Base-by-base conservation (phyloP, 2,888 invertebrate genomes). In the Caenorhabditis doughertyi region DNA sequence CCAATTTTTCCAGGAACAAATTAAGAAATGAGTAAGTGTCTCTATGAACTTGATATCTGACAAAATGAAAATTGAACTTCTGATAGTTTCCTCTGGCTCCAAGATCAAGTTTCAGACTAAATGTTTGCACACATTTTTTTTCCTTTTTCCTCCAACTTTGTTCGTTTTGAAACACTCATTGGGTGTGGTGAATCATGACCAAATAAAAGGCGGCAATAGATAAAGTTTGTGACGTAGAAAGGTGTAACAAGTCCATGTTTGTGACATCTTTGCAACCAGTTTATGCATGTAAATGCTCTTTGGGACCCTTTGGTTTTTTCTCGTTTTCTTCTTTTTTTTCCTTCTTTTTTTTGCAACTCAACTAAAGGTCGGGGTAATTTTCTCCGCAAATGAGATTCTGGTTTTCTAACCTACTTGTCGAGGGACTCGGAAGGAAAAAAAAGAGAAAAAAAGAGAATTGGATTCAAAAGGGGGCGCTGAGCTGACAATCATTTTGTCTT, bases 141-240 rank as follows among this genome's bases (percentile, higher is more conserved):
- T 51, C 25, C 25, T 35, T 29, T 29, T 11, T 53, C 21, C 21
- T 65, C 47, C n/a, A n/a, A 58, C 44, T 51, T 27, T 64, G 64
- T 67, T 67, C 53, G 13, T 39, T 72, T 51, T 32, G 58, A 60
- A 35, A 51, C 51, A 62, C 35, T 62, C 60, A 70, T 47, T 53
- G 70, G 51, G 60, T 58, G 49, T 35, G 35, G 51, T 76, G 67
- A 76, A 76, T 76, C 76, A 76, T 27, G 18, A 18, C 29, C 56
- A 27, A 51, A 58, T n/a, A 42, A 47, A 49, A 55, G 29, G 53
- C 21, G 27, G 21, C 44, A 29, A 35, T n/a, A 67, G 35, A 60
- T n/a, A 39, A 65, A 21, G 29, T 47, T 42, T 35, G 67, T 67
- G 76, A 67, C 65, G 74, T 56, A 18, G 53, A 25, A 67, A 60